A percentile compares a stretch with the other conserved stretches of the same genome.
Evolutionary conservation across 2,113 vertebrate species (phyloP).

Genomic region (Chaetodon trifascialis): DNA sequence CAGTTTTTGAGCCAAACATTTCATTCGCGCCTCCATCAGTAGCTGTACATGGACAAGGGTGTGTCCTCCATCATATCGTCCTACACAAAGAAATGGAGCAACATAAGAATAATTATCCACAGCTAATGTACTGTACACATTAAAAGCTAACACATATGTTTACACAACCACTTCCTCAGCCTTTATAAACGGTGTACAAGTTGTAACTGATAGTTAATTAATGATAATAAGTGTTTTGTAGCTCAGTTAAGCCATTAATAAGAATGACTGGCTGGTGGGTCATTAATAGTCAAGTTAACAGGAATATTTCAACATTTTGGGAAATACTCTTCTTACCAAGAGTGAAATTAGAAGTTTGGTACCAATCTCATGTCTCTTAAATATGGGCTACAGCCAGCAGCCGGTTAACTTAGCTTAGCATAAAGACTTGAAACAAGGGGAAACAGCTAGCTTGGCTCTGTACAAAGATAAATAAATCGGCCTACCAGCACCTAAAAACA

Average conservation of each 20-base stretch:
- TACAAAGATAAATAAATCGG: background rate
- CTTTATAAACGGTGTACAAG: too few species aligned
- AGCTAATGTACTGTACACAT: too few species aligned
- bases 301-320: background rate
- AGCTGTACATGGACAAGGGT: constrained; percentile 93
- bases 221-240: too few species aligned
- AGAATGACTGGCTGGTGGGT: too few species aligned
- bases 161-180: background rate
- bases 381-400: background rate
- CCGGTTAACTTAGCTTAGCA: background rate
- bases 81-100: constrained; percentile 70
- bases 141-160: background rate
- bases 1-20: constrained; percentile 7
- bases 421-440: background rate
- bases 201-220: too few species aligned
- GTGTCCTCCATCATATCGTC: constrained; percentile 96
- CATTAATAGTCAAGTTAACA: too few species aligned
- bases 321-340: background rate
- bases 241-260: too few species aligned
- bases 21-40: constrained; percentile 80
- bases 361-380: too few species aligned
- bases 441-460: background rate
- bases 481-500: background rate
- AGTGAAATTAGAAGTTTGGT: too few species aligned
- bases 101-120: background rate